Conservation (phyloP, 2,113 vertebrate genomes). For the Camelus dromedarius region DNA sequence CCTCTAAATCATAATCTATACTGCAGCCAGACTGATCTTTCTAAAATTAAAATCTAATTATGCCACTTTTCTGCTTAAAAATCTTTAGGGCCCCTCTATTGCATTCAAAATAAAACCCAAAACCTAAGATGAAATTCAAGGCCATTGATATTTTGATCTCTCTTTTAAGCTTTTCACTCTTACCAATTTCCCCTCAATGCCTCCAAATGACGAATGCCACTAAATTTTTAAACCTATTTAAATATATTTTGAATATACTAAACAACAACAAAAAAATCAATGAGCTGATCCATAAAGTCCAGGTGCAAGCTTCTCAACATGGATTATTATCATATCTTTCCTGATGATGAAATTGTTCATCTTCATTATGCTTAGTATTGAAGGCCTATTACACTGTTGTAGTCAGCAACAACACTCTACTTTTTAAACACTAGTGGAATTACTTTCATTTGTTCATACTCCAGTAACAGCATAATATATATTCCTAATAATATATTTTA, state of each 20-base stretch:
- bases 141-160: neutral
- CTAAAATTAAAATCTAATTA: conserved; percentile 36
- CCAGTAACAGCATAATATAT: neutral
- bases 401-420: neutral
- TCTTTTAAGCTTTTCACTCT: neutral
- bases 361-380: neutral
- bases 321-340: neutral
- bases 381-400: neutral
- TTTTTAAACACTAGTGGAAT: conserved; percentile 20
- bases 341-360: neutral
- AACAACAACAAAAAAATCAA: neutral
- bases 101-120: neutral
- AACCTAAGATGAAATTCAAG: neutral
- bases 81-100: neutral
- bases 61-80: neutral
- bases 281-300: neutral
- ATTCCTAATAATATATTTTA: neutral
- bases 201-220: neutral
- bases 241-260: conserved; percentile 2
- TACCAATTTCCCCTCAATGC: neutral
- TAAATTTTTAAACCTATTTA: conserved; percentile 1
- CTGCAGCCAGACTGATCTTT: neutral
- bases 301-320: neutral
- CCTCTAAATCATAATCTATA: neutral
- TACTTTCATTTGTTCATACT: conserved; percentile 31